Evolutionary conservation across 2,113 vertebrate genomes (phyloP).

Genomic region (Oenanthe oenanthe): DNA sequence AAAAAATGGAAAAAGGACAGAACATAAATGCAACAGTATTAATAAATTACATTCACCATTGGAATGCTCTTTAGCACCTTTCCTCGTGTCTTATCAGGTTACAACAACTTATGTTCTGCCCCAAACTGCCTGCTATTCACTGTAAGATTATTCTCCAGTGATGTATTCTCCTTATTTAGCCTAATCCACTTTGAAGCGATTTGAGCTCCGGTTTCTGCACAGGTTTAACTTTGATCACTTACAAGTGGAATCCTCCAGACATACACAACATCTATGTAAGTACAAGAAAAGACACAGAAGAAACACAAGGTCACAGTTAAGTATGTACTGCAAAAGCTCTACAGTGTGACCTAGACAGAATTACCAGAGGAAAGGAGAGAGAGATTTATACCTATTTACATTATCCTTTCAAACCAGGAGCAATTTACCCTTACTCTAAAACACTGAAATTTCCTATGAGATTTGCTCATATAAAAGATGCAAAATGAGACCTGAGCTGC

Average conservation of each 20-base stretch:
- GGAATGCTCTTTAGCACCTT: constrained; percentile 17
- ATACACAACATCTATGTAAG: constrained; percentile 32
- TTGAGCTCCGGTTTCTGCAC: constrained; percentile 41
- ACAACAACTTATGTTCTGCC: not conserved
- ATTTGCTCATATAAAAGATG: not conserved
- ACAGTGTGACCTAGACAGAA: constrained; percentile 31
- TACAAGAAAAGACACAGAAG: constrained; percentile 51
- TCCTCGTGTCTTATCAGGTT: not conserved
- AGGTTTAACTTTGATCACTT: constrained; percentile 58
- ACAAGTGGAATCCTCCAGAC: constrained; percentile 48
- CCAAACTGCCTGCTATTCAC: not conserved
- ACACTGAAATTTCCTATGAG: not conserved
- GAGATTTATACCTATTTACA: constrained; percentile 31
- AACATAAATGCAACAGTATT: not conserved
- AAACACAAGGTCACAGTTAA: constrained; percentile 53
- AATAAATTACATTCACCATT: not conserved
- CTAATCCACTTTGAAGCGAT: constrained; percentile 63
- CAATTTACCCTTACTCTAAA: not conserved
- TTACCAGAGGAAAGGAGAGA: constrained; percentile 13
- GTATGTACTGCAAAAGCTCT: constrained; percentile 5
- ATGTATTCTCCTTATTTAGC: constrained; percentile 30
- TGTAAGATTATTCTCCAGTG: not conserved
- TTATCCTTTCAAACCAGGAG: constrained; percentile 23
- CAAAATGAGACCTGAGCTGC: not conserved
- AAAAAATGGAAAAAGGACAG: not conserved